Evolutionary conservation across 2,888 invertebrate species (phyloP), one percentile per base, ranked within the genome.

Genomic region (Exephanes ischioxanthus): DNA sequence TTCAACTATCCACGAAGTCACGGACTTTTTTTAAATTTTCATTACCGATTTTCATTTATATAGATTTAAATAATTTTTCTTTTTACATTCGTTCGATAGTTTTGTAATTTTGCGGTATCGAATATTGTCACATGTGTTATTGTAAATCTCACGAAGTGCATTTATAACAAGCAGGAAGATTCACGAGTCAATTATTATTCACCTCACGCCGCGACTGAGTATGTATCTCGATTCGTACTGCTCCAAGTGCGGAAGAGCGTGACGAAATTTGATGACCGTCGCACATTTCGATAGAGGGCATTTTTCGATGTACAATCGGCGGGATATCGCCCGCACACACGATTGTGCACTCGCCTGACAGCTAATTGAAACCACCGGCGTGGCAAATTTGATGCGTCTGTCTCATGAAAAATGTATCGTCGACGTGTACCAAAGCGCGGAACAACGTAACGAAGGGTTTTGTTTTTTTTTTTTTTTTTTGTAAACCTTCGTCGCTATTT

Each of bases 221-320:
- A 66, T 80, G 55, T 58, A 70, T 71, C 80, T 77, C 80, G 51
- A 81, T 80, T 53, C 71, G 58, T 58, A 76, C 76, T 75, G 77
- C 45, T 68, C 45, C 51, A 55, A 72, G 70, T 71, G 73, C 86
- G 86, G 85, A 85, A 83, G 80, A 77, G 83, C 83, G 55, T 84
- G 73, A 72, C 80, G 78, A 87, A 68, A 85, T 79, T 79, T 78
- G 80, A 80, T 85, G 85, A 85, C 83, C 80, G 68, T 48, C 67
- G 85, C 83, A 86, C 73, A 85, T 85, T 85, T 87, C 63, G 83
- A 66, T 66, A 66, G 61, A 78, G 80, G 78, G 70, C 70, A 51
- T 22, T n/a, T 11, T 53, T 55, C 30, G 33, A 26, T 33, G 7
- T 33, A 61, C 22, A 61, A 26, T 61, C 61, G 61, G 4, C 22